Base-by-base conservation (phyloP, 2,888 invertebrate genomes). In the Euproctis similis region DNA sequence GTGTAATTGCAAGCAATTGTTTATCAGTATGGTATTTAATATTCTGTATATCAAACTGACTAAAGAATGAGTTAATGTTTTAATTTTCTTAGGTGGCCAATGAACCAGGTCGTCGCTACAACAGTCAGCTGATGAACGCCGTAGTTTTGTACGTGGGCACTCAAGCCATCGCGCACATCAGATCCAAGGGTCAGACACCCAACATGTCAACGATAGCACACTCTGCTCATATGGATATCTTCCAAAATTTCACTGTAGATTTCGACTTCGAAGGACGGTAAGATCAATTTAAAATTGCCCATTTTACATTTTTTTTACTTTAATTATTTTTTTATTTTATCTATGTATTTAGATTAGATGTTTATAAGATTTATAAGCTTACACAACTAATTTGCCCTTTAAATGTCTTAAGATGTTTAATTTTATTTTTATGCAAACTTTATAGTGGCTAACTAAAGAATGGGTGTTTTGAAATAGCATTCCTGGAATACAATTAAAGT, bases 191-290 rank as follows among this genome's bases (percentile, higher is more conserved):
- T 24, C 92, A 93, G 54, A 92, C 95, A 1, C 97, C 98, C 1
- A 97, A 93, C 64, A 97, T 97, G 92, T 92, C 95, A 23, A 98
- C 97, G n/a, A 98, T 99, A 42, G 95, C 97, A 1, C 98, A 98
- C 70, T 97, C 97, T 16, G 94, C 98, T 1, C 98, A 97, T 73
- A 99, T 99, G 98, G 99, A 99, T 73, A 98, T 99, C 51, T 99
- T 99, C 88, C 98, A 99, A 84, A 98, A 98, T 84, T 88, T 99
- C 50, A 97, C 97, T 1, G 98, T 98, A 1, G 97, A 98, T 76
- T 89, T 99, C 42, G 98, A 99, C 72, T 97, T 95, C 7, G 98
- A 99, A 85, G 99, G 98, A 72, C 75, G 86, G 78, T 76, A 32
- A 60, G 76, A 49, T 12, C 4, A 11, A 14, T 14, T 14, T 14